Percentiles rank a stretch among this genome's conserved stretches.
Evolutionary conservation across 2,888 invertebrate genomes (phyloP).

Genomic region (Pristionchus fissidentatus): DNA sequence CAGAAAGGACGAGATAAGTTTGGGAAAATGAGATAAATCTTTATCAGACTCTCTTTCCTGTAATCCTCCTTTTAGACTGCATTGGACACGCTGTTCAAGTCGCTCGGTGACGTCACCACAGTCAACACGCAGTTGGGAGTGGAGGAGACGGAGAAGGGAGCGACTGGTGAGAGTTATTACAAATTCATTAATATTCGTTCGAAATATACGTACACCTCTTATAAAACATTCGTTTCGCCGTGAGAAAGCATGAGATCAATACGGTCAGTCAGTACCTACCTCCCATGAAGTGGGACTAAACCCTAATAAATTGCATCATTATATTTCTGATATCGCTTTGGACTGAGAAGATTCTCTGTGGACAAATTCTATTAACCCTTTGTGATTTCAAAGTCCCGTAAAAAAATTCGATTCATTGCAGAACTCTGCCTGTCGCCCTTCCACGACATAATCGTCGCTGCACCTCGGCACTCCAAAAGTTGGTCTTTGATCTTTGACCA

Average conservation of each 20-base stretch:
- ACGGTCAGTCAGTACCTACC: not conserved
- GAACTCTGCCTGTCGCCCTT: conserved; percentile 27
- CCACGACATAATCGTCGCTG: conserved; percentile 37
- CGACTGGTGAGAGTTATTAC: not conserved
- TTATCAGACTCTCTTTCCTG: not conserved
- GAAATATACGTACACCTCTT: not conserved
- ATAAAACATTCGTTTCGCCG: too few relatives aligned
- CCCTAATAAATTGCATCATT: too few relatives aligned
- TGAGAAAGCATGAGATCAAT: not conserved
- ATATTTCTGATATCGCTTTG: too few relatives aligned
- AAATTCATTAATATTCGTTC: not conserved
- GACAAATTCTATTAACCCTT: too few relatives aligned
- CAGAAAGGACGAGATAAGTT: too few relatives aligned
- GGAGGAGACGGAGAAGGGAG: not conserved
- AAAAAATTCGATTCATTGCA: too few relatives aligned
- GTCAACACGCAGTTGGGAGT: conserved; percentile 24
- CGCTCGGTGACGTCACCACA: conserved; percentile 31
- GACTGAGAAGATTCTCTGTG: too few relatives aligned
- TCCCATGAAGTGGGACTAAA: too few relatives aligned
- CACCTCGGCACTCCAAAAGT: conserved; percentile 29
- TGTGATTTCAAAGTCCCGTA: too few relatives aligned
- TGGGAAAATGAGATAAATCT: not conserved
- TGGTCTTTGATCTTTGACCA: not conserved
- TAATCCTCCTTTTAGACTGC: conserved; percentile 1
- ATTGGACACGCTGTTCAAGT: conserved; percentile 38